Percentiles rank a stretch among this genome's conserved stretches.
Conservation (phyloP, 2,888 invertebrate genomes). For the Tenodera sinensis region DNA sequence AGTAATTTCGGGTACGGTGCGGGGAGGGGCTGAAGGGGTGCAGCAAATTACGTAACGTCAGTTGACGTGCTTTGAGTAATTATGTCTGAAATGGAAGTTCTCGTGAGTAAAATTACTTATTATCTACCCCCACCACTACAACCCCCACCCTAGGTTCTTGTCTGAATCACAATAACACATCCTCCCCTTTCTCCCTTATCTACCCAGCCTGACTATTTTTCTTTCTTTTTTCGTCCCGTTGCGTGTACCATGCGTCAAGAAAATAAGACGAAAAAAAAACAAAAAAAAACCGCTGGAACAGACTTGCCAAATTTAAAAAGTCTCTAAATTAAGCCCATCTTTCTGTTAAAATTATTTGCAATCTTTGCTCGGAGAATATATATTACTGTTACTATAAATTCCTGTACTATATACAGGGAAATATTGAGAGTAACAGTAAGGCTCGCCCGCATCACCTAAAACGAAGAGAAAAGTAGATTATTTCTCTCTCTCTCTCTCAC, state of each 20-base stretch:
- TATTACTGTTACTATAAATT: no score
- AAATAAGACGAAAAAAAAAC: neutral
- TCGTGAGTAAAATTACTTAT: neutral
- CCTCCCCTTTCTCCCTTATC: neutral
- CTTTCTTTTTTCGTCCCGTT: neutral
- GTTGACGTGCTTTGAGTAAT: neutral
- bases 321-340: neutral
- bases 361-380: neutral
- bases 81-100: neutral
- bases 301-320: neutral
- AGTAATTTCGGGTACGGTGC: neutral
- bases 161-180: neutral
- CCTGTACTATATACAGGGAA: no score
- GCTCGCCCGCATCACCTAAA: no score
- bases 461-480: no score
- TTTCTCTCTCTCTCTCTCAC: no score
- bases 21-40: neutral
- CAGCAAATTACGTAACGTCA: neutral
- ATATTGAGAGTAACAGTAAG: no score
- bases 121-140: neutral
- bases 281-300: no score
- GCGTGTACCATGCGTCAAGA: neutral
- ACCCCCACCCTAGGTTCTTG: neutral
- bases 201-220: neutral
- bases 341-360: neutral